Base-by-base conservation (phyloP, 2,797 vertebrate species). In the Labroides dimidiatus region DNA sequence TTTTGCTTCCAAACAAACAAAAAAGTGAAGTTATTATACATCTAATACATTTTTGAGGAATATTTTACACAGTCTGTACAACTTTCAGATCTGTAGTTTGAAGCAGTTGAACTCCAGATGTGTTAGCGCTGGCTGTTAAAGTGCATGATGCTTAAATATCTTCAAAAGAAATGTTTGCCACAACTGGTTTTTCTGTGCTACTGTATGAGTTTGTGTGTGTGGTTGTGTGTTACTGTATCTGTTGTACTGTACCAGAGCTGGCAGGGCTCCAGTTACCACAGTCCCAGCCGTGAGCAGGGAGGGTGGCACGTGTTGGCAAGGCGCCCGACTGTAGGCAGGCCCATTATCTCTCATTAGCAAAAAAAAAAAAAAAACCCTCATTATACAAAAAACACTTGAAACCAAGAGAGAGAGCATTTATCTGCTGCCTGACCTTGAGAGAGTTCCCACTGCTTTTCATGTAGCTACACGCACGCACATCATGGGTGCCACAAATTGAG, bases 331-430 rank as follows among this genome's bases (percentile, higher is more conserved):
- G 91, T 92, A 92, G 89, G 89, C 91, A 91, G 89, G 84, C 88
- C 88, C 91, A 90, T 94, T 93, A 93, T 92, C 92, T 93, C 89
- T 93, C 92, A 94, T 92, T 93, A 94, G 91, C 80, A 84, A 87
- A 88, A 87, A 82, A 83, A 83, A 55, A 48, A 85, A 90, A 65
- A 82, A 85, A 90, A 80, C 64, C 41, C 75, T 91, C 91, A 93
- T 93, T 92, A 93, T 87, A 89, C 79, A 85, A 81, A 90, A 87
- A 84, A 86, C 70, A 83, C 83, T 84, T 72, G 8, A 75, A 77
- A 87, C 87, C 72, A 81, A 80, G 84, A 86, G 87, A 90, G 87
- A 76, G 85, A 84, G 81, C 81, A 88, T 92, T 92, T 90, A 90
- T 92, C 89, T 90, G 70, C 85, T 82, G 67, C 84, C 85, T 89